These are phyloP conservation scores for Anthophora plumipes DNA, from an alignment of 2,888 invertebrate species.

Conservation along the genomic window DNA sequence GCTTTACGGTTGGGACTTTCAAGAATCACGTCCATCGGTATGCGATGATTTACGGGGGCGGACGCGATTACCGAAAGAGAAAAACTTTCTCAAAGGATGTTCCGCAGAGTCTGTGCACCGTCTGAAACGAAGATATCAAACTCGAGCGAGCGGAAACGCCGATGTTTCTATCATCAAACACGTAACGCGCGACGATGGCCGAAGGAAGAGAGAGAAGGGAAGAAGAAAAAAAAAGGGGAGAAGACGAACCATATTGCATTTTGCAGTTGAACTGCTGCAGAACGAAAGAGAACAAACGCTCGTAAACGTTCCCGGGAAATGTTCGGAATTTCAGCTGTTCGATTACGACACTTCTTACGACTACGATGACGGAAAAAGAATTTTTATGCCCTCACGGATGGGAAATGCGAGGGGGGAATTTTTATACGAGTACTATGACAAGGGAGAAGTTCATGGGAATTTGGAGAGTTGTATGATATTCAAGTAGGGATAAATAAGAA, in stretches of 20 bases:
- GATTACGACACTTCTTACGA: slow-evolving; percentile 22
- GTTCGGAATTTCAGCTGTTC: slow-evolving; percentile 28
- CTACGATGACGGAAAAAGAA: slow-evolving; percentile 12
- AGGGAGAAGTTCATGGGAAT: not conserved
- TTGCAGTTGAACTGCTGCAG: slow-evolving; percentile 17
- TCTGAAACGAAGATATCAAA: slow-evolving; percentile 49
- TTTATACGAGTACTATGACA: not conserved
- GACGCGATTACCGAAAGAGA: slow-evolving; percentile 31
- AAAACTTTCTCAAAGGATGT: slow-evolving; percentile 37
- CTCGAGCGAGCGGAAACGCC: slow-evolving; percentile 45
- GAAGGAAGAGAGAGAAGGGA: not conserved
- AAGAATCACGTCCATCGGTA: slow-evolving; percentile 26
- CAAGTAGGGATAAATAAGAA: not conserved
- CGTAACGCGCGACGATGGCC: not conserved
- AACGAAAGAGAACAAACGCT: slow-evolving; percentile 13
- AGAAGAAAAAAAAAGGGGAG: not conserved
- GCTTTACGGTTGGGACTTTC: slow-evolving; percentile 25
- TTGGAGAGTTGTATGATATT: not conserved
- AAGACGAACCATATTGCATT: slow-evolving; percentile 31
- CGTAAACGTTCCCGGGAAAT: not conserved
- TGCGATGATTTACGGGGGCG: slow-evolving; percentile 45
- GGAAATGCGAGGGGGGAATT: not conserved
- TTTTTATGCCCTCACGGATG: not conserved
- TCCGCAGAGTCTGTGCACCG: slow-evolving; percentile 10
- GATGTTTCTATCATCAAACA: slow-evolving; percentile 47